Evolutionary conservation across 2,113 vertebrate species (phyloP).

Genomic region (Anguilla rostrata): DNA sequence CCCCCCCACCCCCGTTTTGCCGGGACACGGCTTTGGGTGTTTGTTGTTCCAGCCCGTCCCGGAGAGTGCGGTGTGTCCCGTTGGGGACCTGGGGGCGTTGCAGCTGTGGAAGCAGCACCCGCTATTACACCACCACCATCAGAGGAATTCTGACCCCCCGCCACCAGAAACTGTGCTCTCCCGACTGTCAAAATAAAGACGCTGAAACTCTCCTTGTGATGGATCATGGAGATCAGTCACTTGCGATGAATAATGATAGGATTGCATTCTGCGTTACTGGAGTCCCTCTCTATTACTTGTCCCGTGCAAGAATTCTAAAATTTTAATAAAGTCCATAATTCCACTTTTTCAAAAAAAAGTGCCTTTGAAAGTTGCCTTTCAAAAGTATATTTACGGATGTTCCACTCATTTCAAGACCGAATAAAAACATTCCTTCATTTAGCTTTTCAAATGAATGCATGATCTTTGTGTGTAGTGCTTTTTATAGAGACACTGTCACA

Average conservation of each 20-base stretch:
- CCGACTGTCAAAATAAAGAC: not conserved
- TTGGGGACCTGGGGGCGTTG: not conserved
- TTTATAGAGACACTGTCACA: no score
- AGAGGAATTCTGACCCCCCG: not conserved
- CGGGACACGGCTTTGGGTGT: not conserved
- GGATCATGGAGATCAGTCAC: no score
- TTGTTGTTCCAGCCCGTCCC: not conserved
- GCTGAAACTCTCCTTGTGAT: not conserved
- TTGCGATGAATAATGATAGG: no score
- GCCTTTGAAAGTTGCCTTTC: not conserved
- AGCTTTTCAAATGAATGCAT: not conserved
- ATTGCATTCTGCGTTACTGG: no score
- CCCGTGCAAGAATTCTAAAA: no score
- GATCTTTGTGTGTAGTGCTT: no score
- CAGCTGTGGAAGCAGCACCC: constrained; percentile 18
- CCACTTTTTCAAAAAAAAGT: not conserved
- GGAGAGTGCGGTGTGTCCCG: not conserved
- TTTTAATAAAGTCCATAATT: not conserved
- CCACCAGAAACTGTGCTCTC: not conserved
- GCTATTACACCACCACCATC: not conserved
- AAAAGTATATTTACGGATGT: not conserved
- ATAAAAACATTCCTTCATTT: not conserved
- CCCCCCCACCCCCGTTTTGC: no score
- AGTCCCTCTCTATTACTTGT: no score
- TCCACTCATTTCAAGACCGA: not conserved